Evolutionary conservation across 2,888 invertebrate genomes (phyloP).

Genomic region (Cartodere bifasciata): DNA sequence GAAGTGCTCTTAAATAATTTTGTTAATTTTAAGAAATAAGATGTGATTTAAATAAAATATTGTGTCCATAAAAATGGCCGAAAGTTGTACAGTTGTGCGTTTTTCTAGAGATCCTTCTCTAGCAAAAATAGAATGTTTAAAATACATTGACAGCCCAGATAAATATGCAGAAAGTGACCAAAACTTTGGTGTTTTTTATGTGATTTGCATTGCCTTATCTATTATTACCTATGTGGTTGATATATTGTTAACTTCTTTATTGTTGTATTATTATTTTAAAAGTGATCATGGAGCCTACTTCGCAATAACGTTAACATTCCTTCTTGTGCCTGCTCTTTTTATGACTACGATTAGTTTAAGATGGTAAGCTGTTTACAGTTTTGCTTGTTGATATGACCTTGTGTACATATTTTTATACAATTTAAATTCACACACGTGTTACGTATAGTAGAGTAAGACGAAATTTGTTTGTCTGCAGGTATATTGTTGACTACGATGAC

Average conservation of each 20-base stretch:
- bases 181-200: slow-evolving; percentile 31
- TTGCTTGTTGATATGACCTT: too few species aligned
- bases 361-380: slow-evolving; percentile 37
- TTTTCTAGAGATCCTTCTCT: slow-evolving; percentile 34
- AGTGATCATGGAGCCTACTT: slow-evolving; percentile 35
- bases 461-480: slow-evolving; percentile 32
- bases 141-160: slow-evolving; percentile 26
- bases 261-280: slow-evolving; percentile 34
- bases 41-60: too few species aligned
- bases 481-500: slow-evolving; percentile 36
- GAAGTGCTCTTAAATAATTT: too few species aligned
- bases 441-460: too few species aligned
- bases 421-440: too few species aligned
- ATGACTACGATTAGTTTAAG: slow-evolving; percentile 40
- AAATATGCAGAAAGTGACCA: slow-evolving; percentile 29
- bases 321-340: slow-evolving; percentile 37
- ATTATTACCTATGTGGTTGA: slow-evolving; percentile 36
- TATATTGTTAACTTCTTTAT: slow-evolving; percentile 31
- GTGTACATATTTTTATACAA: too few species aligned
- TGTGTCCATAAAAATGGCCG: too few species aligned
- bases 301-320: slow-evolving; percentile 38
- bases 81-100: slow-evolving; percentile 32
- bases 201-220: slow-evolving; percentile 34
- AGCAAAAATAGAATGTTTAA: slow-evolving; percentile 32
- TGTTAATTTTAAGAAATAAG: too few species aligned